Conservation (phyloP, 1,140 invertebrate species). For the Drosophila equinoxialis region DNA sequence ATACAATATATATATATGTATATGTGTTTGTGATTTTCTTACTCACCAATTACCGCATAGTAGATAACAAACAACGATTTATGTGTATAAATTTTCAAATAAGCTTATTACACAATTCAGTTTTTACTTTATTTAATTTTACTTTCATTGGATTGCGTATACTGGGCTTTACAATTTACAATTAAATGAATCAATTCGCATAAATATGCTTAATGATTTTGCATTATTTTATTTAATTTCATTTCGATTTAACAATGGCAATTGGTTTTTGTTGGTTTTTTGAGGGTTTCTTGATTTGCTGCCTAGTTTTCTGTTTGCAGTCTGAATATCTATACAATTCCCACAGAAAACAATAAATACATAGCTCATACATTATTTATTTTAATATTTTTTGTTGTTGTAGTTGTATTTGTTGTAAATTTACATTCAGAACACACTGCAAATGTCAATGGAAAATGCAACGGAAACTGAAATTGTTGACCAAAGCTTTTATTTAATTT, state of each 20-base stretch:
- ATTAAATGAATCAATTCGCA: constrained; percentile 71
- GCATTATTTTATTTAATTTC: constrained; percentile 20
- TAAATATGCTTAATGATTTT: constrained; percentile 49
- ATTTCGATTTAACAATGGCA: constrained; percentile 24
- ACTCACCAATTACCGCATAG: too few relatives aligned
- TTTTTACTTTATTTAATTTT: constrained; percentile 32
- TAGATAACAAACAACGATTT: too few relatives aligned
- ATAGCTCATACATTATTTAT: background rate
- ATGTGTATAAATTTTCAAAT: background rate
- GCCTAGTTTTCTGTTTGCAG: background rate
- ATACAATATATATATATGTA: too few relatives aligned
- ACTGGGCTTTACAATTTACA: constrained; percentile 61
- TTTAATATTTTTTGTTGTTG: constrained; percentile 5
- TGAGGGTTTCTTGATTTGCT: background rate
- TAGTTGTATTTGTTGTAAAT: background rate
- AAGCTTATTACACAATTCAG: constrained; percentile 62
- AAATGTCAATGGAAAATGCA: background rate
- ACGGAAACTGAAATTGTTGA: constrained; percentile 8
- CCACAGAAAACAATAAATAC: background rate
- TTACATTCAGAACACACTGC: background rate
- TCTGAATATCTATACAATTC: background rate
- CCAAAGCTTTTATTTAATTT: background rate
- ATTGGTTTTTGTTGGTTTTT: constrained; percentile 3
- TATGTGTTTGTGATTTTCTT: too few relatives aligned
- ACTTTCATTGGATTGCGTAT: constrained; percentile 34